phyloP scores from a whole-genome alignment of 2,888 invertebrate species.

The Drosophila ustulata region DNA sequence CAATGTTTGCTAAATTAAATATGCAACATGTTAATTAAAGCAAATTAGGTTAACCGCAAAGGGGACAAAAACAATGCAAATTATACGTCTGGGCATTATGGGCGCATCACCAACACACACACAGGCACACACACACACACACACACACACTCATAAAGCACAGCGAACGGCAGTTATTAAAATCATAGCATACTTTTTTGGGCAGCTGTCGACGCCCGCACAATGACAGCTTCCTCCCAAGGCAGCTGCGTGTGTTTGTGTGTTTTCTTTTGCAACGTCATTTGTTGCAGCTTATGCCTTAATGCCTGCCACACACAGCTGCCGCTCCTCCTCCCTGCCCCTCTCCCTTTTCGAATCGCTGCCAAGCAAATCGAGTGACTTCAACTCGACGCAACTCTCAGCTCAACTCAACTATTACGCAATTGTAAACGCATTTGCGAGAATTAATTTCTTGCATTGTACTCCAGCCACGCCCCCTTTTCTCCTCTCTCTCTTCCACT shows the following conservation, averaged over 20 bases:
- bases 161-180: neutral
- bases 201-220: slow-evolving; percentile 45
- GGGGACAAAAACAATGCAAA: slow-evolving; percentile 30
- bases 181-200: slow-evolving; percentile 52
- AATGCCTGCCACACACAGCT: slow-evolving; percentile 50
- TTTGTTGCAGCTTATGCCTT: slow-evolving; percentile 71
- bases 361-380: slow-evolving; percentile 23
- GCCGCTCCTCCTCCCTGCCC: neutral
- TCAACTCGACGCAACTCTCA: slow-evolving; percentile 15
- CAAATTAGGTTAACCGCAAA: slow-evolving; percentile 77
- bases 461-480: neutral
- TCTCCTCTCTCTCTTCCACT: neutral
- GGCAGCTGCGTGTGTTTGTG: neutral
- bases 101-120: slow-evolving; percentile 4
- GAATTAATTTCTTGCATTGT: slow-evolving; percentile 53
- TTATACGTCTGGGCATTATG: slow-evolving; percentile 26
- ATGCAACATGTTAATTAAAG: slow-evolving; percentile 77
- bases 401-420: slow-evolving; percentile 40
- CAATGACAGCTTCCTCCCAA: slow-evolving; percentile 10
- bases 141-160: slow-evolving; percentile 3
- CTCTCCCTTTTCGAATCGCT: neutral
- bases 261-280: slow-evolving; percentile 32
- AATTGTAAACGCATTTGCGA: slow-evolving; percentile 61
- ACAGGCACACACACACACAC: slow-evolving; percentile 22
- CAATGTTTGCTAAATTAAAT: slow-evolving; percentile 73